phyloP scores from a whole-genome alignment of 1,140 invertebrate genomes.

The Calliopsis andreniformis region DNA sequence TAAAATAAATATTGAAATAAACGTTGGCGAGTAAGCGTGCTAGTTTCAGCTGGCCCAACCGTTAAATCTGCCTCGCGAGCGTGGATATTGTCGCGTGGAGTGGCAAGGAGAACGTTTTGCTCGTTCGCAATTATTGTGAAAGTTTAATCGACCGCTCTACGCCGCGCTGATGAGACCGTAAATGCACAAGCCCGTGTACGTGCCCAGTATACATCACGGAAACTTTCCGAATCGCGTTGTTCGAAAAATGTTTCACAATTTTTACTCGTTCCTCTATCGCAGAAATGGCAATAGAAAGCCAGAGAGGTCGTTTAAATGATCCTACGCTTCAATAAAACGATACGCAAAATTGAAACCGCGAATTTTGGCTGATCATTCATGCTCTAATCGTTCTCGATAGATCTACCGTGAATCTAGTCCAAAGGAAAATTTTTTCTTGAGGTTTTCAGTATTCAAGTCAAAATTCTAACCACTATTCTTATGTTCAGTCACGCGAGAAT shows the following conservation, averaged over 20 bases:
- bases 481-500: too few species aligned
- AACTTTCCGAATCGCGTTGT: slow-evolving; percentile 42
- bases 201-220: slow-evolving; percentile 16
- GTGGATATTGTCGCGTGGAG: slow-evolving; percentile 46
- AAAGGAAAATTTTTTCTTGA: too few species aligned
- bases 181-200: background rate
- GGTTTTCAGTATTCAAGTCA: too few species aligned
- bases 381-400: too few species aligned
- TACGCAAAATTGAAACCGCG: too few species aligned
- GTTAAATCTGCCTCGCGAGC: slow-evolving; percentile 44
- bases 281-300: background rate
- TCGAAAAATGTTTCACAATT: slow-evolving; percentile 42
- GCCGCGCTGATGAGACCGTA: slow-evolving; percentile 41
- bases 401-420: too few species aligned
- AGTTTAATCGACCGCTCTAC: slow-evolving; percentile 58
- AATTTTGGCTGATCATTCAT: too few species aligned
- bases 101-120: slow-evolving; percentile 50
- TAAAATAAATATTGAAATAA: slow-evolving; percentile 62
- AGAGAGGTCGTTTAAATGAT: slow-evolving; percentile 6
- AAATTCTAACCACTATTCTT: too few species aligned
- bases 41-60: slow-evolving; percentile 46
- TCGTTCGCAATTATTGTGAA: slow-evolving; percentile 58
- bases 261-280: slow-evolving; percentile 10
- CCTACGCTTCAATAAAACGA: slow-evolving; percentile 1
- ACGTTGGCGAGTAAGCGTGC: slow-evolving; percentile 39